Conservation (phyloP, 2,797 vertebrate species). For the Rhinoraja longicauda region DNA sequence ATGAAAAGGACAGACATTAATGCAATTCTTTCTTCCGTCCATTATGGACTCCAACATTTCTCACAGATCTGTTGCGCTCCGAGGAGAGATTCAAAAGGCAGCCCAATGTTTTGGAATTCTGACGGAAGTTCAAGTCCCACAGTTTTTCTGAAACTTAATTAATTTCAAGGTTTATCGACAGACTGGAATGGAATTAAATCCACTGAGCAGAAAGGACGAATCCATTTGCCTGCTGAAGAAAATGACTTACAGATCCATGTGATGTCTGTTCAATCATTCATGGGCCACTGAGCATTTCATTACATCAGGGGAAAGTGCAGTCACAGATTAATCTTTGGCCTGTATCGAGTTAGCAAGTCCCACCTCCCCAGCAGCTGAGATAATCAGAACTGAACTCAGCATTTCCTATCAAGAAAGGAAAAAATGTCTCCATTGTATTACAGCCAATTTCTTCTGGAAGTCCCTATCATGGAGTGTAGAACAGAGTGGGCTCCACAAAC, state of each 20-base stretch:
- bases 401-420: not conserved
- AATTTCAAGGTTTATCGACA: not conserved
- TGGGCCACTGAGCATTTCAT: not conserved
- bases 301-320: too few species aligned
- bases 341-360: not conserved
- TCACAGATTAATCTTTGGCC: not conserved
- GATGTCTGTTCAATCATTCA: not conserved
- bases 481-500: too few species aligned
- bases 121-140: not conserved
- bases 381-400: not conserved
- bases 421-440: not conserved
- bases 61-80: not conserved
- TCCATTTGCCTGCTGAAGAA: not conserved
- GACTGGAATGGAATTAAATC: not conserved
- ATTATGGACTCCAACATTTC: not conserved
- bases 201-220: not conserved
- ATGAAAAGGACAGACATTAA: not conserved
- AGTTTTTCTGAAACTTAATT: not conserved
- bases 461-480: not conserved
- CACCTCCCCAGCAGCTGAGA: not conserved
- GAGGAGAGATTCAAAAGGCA: not conserved
- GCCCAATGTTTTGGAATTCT: not conserved
- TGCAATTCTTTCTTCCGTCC: not conserved
- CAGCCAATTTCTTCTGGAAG: not conserved
- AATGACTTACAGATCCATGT: not conserved